Conservation (phyloP, 2,113 vertebrate species). For the Cephalopholis sonnerati region DNA sequence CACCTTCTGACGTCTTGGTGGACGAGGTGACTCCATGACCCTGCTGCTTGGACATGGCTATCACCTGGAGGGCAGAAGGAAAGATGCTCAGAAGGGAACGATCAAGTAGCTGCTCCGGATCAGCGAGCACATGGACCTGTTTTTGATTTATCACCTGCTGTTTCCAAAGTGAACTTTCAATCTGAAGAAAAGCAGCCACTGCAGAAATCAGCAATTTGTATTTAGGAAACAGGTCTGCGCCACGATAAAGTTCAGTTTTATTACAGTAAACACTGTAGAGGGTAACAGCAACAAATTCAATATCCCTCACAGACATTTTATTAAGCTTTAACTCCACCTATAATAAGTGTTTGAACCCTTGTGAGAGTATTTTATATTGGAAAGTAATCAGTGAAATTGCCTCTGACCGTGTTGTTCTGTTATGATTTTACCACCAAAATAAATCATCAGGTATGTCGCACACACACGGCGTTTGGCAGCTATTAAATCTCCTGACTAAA, state of each 20-base stretch:
- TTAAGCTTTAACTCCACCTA: slow-evolving; percentile 10
- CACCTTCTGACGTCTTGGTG: slow-evolving; percentile 87
- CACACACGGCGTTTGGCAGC: slow-evolving; percentile 38
- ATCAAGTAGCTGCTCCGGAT: neutral
- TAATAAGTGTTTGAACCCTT: slow-evolving; percentile 31
- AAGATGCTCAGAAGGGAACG: neutral
- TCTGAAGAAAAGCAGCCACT: neutral
- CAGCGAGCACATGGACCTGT: neutral
- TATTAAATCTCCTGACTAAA: slow-evolving; percentile 33
- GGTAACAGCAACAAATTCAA: slow-evolving; percentile 4
- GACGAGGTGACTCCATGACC: slow-evolving; percentile 75
- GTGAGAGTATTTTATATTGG: slow-evolving; percentile 22
- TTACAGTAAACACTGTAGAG: neutral
- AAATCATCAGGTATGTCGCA: slow-evolving; percentile 35
- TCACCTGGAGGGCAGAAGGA: slow-evolving; percentile 82
- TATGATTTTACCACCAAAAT: slow-evolving; percentile 24
- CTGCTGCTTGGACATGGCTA: slow-evolving; percentile 95
- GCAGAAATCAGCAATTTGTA: neutral
- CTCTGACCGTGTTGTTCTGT: slow-evolving; percentile 25
- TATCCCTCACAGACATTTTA: slow-evolving; percentile 17
- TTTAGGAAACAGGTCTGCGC: neutral
- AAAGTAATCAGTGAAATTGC: slow-evolving; percentile 57
- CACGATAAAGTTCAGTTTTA: slow-evolving; percentile 1
- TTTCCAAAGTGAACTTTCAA: neutral
- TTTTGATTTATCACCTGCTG: neutral